A percentile compares a stretch with the other conserved stretches of the same genome.
Conservation (phyloP, 2,797 vertebrate genomes). For the Megalops cyprinoides region DNA sequence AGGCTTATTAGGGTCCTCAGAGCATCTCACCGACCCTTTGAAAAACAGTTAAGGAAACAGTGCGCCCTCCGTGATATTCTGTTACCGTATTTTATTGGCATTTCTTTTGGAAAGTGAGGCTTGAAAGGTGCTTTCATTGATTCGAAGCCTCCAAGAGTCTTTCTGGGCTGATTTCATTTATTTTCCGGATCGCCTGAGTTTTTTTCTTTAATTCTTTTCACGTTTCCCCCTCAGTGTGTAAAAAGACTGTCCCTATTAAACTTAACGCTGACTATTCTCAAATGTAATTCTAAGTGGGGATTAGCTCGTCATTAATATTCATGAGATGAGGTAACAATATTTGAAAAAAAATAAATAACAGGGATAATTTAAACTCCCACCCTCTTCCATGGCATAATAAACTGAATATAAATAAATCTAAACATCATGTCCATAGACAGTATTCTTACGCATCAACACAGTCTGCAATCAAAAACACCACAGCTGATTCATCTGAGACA, state of each 20-base stretch:
- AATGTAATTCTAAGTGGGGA: conserved; percentile 83
- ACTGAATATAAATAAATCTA: neutral
- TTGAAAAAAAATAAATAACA: conserved; percentile 64
- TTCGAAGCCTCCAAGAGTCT: conserved; percentile 57
- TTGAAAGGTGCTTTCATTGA: conserved; percentile 67
- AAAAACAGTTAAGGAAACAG: conserved; percentile 75
- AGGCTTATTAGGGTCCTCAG: conserved; percentile 69
- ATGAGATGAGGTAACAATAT: conserved; percentile 69
- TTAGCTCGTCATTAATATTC: conserved; percentile 79
- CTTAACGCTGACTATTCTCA: conserved; percentile 77
- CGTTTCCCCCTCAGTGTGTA: conserved; percentile 59
- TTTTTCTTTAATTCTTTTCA: conserved; percentile 52
- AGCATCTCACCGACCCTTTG: conserved; percentile 67
- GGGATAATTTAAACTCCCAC: conserved; percentile 59
- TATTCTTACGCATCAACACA: neutral
- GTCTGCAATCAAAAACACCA: no score
- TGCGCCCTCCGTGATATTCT: conserved; percentile 71
- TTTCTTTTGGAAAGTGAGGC: conserved; percentile 65
- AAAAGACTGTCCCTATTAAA: conserved; percentile 73
- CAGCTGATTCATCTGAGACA: no score
- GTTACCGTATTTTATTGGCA: conserved; percentile 73
- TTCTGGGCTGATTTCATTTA: conserved; percentile 54
- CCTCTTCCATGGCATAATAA: neutral
- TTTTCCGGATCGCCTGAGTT: conserved; percentile 52
- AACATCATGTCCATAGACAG: neutral